These are phyloP conservation scores for Troides aeacus DNA, from an alignment of 2,888 invertebrate genomes.

Conservation along the genomic window DNA sequence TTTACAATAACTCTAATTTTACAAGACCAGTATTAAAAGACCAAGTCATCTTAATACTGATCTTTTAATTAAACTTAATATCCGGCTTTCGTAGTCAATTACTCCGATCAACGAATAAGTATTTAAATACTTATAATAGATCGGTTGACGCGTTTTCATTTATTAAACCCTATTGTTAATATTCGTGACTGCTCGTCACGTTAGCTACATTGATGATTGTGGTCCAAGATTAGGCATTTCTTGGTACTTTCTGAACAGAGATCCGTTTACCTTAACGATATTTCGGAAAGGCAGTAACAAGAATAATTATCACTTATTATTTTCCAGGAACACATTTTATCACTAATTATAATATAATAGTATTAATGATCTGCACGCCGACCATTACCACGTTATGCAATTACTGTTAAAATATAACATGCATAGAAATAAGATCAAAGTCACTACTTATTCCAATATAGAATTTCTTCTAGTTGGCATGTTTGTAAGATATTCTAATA, in stretches of 20 bases:
- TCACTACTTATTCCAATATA: too few relatives aligned
- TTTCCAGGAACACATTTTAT: background rate
- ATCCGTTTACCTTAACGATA: background rate
- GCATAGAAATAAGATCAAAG: too few relatives aligned
- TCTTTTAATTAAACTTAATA: background rate
- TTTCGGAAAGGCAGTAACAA: background rate
- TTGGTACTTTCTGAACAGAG: slow-evolving; percentile 6
- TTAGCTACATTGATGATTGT: slow-evolving; percentile 11
- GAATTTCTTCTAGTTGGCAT: too few relatives aligned
- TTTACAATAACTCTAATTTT: too few relatives aligned
- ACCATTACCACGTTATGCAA: background rate
- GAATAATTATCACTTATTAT: background rate
- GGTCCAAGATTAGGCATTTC: slow-evolving; percentile 10
- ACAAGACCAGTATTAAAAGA: background rate
- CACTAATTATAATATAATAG: background rate
- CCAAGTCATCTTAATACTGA: background rate
- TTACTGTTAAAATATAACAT: too few relatives aligned
- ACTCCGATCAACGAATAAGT: slow-evolving; percentile 10
- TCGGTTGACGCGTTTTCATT: slow-evolving; percentile 7
- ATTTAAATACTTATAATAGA: background rate
- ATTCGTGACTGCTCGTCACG: slow-evolving; percentile 16
- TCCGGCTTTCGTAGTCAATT: background rate
- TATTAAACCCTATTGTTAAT: slow-evolving; percentile 14
- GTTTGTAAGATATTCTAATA: too few relatives aligned
- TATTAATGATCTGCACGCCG: background rate